A percentile compares a stretch with the other conserved stretches of the same genome.
phyloP scores from a whole-genome alignment of 2,113 vertebrate species.

The Osmerus eperlanus region DNA sequence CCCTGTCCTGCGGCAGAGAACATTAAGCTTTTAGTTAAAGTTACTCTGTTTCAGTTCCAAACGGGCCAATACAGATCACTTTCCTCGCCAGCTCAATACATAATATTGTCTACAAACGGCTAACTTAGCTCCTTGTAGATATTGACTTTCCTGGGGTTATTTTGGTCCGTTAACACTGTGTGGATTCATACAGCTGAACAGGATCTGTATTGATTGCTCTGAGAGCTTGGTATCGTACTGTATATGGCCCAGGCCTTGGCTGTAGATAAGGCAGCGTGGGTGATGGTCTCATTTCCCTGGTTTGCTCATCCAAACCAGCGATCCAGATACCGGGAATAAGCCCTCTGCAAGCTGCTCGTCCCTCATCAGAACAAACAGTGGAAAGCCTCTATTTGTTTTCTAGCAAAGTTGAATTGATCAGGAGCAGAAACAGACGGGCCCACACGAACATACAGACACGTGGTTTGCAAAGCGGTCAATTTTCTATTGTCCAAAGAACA shows the following conservation, averaged over 20 bases:
- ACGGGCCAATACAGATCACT: background rate
- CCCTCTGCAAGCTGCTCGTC: constrained; percentile 28
- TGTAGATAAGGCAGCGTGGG: constrained; percentile 41
- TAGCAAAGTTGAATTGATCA: background rate
- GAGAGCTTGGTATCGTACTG: constrained; percentile 11
- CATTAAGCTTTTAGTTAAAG: too few relatives aligned
- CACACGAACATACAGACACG: too few relatives aligned
- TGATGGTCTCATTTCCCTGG: constrained; percentile 26
- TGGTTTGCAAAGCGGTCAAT: too few relatives aligned
- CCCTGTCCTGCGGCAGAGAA: constrained; percentile 12
- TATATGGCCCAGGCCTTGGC: constrained; percentile 35
- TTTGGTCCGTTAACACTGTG: constrained; percentile 46
- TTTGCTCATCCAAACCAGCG: constrained; percentile 10
- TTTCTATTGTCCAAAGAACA: background rate
- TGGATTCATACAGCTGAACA: constrained; percentile 20
- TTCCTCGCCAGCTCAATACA: background rate
- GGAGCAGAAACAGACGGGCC: background rate
- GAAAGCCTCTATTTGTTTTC: background rate
- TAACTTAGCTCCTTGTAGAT: constrained; percentile 22
- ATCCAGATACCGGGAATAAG: constrained; percentile 2
- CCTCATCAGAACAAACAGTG: constrained; percentile 13
- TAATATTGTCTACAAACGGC: background rate
- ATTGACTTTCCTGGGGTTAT: constrained; percentile 46
- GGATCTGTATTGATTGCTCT: constrained; percentile 47
- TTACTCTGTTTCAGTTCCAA: too few relatives aligned